Evolutionary conservation across 92 coral and sea anemone species (phyloP), one percentile per base, ranked within the genome.

Genomic region (Anthopleura xanthogrammica): DNA sequence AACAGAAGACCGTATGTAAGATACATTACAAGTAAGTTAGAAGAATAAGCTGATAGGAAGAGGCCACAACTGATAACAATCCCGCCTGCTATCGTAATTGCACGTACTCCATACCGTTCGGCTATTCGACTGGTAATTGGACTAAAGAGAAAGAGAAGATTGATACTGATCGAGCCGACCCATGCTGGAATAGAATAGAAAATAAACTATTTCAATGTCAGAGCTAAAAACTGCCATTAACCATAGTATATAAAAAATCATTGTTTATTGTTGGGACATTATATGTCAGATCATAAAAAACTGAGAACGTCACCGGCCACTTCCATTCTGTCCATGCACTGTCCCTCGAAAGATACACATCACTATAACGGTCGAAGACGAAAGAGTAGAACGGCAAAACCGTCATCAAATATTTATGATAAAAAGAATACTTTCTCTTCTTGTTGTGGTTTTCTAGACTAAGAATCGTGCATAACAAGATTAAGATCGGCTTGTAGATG

Each of bases 101-200:
- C 86, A 5, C 97, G 95, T 39, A 95, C 92, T 9, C 99, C 99
- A 52, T 90, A 92, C 23, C 90, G 95, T 56, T 90, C 97, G 23
- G 95, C 94, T 64, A 94, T 86, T 17, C 92, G 90, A 74, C 98
- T 94, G 50, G 99, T 95, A 48, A 97, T 86, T 39, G 99, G 99
- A 41, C 99, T 92, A 85, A 94, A 94, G 84, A 97, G 92, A 70
- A 95, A 97, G 16, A 97, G 92, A 71, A 97, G 90, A 46, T 92
- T 93, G 75, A 97, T 78, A 9, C 98, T 90, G 17, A 97, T 97
- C 39, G 99, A 97, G 5, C 99, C 99, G 22, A 97, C 95, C 99
- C 99, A 97, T 8, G 99, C 99, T 97, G 92, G 12, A 65, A 85
- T 6, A 14, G 46, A 58, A 76, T 73, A 29, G 1, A 46, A 46